These are phyloP conservation scores for Sericinus montela DNA, from an alignment of 2,888 invertebrate genomes.

Conservation along the genomic window DNA sequence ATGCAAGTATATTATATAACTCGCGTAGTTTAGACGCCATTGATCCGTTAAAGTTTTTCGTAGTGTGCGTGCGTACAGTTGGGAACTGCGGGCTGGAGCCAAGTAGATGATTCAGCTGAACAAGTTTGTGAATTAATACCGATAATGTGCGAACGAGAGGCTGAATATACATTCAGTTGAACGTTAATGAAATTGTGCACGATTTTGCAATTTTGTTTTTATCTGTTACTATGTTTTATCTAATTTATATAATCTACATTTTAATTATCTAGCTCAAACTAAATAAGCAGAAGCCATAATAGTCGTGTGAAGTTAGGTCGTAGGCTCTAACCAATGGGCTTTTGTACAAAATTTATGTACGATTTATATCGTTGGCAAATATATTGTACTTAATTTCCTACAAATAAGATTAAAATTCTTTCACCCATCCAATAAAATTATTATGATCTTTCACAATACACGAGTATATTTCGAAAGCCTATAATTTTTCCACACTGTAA, in stretches of 20 bases:
- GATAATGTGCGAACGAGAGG: slow-evolving; percentile 7
- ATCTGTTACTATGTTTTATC: background rate
- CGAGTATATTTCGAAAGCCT: too few relatives aligned
- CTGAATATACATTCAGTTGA: background rate
- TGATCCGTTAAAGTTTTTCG: slow-evolving; percentile 3
- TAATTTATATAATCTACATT: background rate
- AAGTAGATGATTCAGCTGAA: slow-evolving; percentile 14
- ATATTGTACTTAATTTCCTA: too few relatives aligned
- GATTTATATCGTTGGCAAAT: too few relatives aligned
- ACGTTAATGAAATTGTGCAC: slow-evolving; percentile 2
- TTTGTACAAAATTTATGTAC: too few relatives aligned
- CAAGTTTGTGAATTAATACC: slow-evolving; percentile 16
- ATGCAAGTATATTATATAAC: slow-evolving; percentile 8
- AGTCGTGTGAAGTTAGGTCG: too few relatives aligned
- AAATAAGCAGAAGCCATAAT: too few relatives aligned
- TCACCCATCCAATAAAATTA: too few relatives aligned
- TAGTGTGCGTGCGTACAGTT: background rate
- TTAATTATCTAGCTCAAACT: too few relatives aligned
- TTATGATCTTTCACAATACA: too few relatives aligned
- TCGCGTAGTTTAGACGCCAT: slow-evolving; percentile 7
- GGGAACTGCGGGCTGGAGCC: slow-evolving; percentile 2
- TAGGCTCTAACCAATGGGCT: too few relatives aligned
- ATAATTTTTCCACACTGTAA: too few relatives aligned
- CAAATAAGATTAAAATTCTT: too few relatives aligned
- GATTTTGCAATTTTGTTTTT: background rate